Evolutionary conservation across 2,113 vertebrate species (phyloP), one percentile per base, ranked within the genome.

Genomic region (Spermophilus dauricus): DNA sequence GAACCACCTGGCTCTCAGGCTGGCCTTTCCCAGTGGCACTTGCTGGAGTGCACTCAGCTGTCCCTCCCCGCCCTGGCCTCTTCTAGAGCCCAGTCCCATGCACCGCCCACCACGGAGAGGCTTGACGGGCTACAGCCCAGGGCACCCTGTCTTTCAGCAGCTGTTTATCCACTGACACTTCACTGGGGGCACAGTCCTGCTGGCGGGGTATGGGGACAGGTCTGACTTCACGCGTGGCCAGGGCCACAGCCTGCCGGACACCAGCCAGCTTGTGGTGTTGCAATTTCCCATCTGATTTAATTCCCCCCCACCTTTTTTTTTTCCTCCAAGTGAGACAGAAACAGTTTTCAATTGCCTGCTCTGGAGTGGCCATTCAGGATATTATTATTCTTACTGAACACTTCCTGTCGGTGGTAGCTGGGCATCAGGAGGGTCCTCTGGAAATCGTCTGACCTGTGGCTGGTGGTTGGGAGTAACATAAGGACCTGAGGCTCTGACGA

Each of bases 241-340:
- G 65, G 58, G 72, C 78, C 76, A 93, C 82, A 65, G 96, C 82
- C 86, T 13, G 0, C 88, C 37, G 99, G 99, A 99, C 97, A 96
- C 96, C 96, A 97, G 99, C 99, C 99, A 99, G 99, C 98, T 99
- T 99, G 98, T 99, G 98, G 98, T 99, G 98, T 97, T 99, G 99
- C 99, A 99, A 99, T 99, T 99, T 99, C 99, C 99, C 99, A 99
- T 99, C 98, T 99, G 98, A 99, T 99, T 99, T 97, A 98, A 98
- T 99, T 98, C 98, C 98, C 97, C 97, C 91, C 61, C 98, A 1
- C 48, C 48, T 95, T 95, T 73, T 92, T 97, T 24, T 32, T 26
- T 20, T 4, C n/a, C 22, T 93, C 37, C 85, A 97, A 99, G 97
- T 98, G 98, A 99, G 98, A 99, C 98, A 99, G 99, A 99, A 99